A percentile compares a stretch with the other conserved stretches of the same genome.
These are phyloP conservation scores for Drosophila planitibia DNA, from an alignment of 2,888 invertebrate species.

Conservation along the genomic window DNA sequence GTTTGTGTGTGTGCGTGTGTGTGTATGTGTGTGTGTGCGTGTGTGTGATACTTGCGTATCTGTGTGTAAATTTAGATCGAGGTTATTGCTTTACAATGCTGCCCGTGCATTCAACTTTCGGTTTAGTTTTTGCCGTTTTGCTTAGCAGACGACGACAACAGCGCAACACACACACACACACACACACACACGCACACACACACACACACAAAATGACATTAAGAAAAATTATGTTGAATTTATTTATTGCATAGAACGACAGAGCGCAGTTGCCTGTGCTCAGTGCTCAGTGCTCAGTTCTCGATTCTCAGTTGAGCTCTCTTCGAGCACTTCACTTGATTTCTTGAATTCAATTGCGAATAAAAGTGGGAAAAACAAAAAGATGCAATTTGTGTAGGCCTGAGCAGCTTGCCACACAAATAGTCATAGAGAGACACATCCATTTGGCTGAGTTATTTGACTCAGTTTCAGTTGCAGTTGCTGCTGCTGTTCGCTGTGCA, in stretches of 20 bases:
- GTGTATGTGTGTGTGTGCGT: conserved; percentile 31
- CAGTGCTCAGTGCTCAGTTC: conserved; percentile 12
- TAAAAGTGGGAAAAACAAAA: neutral
- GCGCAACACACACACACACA: conserved; percentile 11
- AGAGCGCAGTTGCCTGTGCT: neutral
- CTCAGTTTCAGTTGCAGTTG: conserved; percentile 31
- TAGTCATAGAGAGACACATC: conserved; percentile 31
- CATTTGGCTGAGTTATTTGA: conserved; percentile 67
- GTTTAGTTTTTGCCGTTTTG: conserved; percentile 49
- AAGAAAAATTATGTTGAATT: conserved; percentile 73
- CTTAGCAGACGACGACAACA: conserved; percentile 28
- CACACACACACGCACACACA: neutral
- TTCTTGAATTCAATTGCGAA: conserved; percentile 44
- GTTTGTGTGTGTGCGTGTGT: conserved; percentile 22
- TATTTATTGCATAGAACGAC: conserved; percentile 59
- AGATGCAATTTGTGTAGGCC: conserved; percentile 58
- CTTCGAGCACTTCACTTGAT: conserved; percentile 10
- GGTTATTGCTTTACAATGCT: conserved; percentile 85
- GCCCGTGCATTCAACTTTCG: conserved; percentile 82
- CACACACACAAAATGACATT: conserved; percentile 45
- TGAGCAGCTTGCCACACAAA: conserved; percentile 13
- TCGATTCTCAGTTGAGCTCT: neutral
- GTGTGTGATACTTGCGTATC: conserved; percentile 52
- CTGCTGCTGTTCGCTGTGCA: conserved; percentile 4
- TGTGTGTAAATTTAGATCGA: conserved; percentile 85